Base-by-base conservation (phyloP, 2,113 vertebrate species). In the Channa argus region DNA sequence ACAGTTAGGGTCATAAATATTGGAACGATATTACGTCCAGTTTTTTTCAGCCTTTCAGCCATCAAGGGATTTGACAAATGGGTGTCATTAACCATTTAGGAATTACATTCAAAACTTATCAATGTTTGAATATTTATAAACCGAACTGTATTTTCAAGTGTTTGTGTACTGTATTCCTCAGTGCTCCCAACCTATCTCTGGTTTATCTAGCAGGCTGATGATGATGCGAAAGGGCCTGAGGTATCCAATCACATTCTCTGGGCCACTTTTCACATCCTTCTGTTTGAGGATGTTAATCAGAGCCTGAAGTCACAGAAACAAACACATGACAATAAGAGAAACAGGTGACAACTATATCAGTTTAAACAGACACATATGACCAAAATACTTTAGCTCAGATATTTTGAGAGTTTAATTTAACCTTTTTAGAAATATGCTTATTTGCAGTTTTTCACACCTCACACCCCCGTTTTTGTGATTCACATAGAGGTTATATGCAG, bases 171-270 rank as follows among this genome's bases (percentile, higher is more conserved):
- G 47, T 24, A 14, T 8, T 61, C 61, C 11, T 67, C 34, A 39
- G 38, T 14, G 53, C 38, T 82, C 3, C 74, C 80, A 88, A 99
- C 98, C 98, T 88, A 99, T 97, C 73, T 99, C 98, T 0, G 96
- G 94, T 89, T 99, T 99, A 94, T 99, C 98, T 38, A 99, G 93
- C 63, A 99, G 93, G 82, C 97, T 97, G 79, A 96, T 82, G 0
- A 99, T 94, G 85, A 99, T 95, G 15, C 98, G 91, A 92, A 99
- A 99, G 5, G 98, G 98, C 92, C 95, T 94, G 87, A 99, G 94
- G 68, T 96, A 96, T 0, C 92, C 91, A 11, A 94, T 94, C 34
- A 95, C 82, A 3, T 94, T 96, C 44, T 98, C 97, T 0, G 80
- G 45, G 7, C 96, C 92, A 3, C 63, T 80, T 5, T 96, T 93